These are phyloP conservation scores for Saguinus midas DNA, from an alignment of 2,113 vertebrate species.

Conservation along the genomic window DNA sequence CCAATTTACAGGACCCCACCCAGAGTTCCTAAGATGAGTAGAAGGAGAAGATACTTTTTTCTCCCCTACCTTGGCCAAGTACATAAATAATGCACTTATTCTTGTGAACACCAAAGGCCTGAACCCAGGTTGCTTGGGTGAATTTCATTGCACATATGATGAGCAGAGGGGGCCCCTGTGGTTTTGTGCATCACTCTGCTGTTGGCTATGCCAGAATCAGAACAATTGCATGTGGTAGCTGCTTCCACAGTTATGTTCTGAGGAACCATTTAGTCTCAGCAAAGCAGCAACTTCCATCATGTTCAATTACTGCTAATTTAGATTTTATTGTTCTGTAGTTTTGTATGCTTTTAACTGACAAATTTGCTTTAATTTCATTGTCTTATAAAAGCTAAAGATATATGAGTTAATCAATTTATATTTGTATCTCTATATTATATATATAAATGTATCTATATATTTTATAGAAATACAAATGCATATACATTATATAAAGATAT, in stretches of 20 bases:
- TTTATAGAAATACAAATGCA: too few relatives aligned
- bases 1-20: not conserved
- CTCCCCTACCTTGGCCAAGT: too few relatives aligned
- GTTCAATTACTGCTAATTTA: too few relatives aligned
- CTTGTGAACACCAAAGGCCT: too few relatives aligned
- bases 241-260: rapidly evolving
- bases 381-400: not conserved
- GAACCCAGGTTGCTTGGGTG: not conserved
- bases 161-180: rapidly evolving
- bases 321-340: not conserved
- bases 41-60: not conserved
- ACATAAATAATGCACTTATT: too few relatives aligned
- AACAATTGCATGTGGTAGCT: not conserved
- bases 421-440: not conserved
- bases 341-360: not conserved
- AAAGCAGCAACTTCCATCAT: not conserved
- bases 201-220: rapidly evolving
- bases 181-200: rapidly evolving
- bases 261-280: not conserved
- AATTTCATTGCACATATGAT: rapidly evolving
- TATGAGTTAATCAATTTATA: not conserved
- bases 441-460: too few relatives aligned
- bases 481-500: too few relatives aligned
- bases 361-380: too few relatives aligned
- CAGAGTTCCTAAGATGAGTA: not conserved